Evolutionary conservation across 2,888 invertebrate species (phyloP).

Genomic region (Volucella inanis): DNA sequence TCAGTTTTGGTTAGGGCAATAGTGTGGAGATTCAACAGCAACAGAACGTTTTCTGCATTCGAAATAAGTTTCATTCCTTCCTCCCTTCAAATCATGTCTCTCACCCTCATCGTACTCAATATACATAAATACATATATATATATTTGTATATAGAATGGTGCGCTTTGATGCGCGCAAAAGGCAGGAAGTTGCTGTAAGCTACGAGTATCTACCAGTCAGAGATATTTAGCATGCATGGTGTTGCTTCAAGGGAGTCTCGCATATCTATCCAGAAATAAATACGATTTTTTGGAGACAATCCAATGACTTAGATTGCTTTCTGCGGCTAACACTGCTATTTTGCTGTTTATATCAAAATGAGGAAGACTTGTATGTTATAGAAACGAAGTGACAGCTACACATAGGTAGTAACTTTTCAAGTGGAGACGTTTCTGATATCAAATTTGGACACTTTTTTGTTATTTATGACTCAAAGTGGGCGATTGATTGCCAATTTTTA

Average conservation of each 20-base stretch:
- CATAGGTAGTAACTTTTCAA: too few relatives aligned
- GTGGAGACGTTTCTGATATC: conserved; percentile 19
- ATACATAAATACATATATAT: too few relatives aligned
- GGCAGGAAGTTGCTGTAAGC: conserved; percentile 47
- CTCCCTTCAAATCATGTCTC: neutral
- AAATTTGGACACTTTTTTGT: conserved; percentile 23
- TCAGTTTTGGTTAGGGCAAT: conserved; percentile 44
- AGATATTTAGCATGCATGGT: conserved; percentile 2
- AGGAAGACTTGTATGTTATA: conserved; percentile 34
- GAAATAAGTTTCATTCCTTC: conserved; percentile 43
- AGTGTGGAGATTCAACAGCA: conserved; percentile 17
- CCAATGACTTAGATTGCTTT: conserved; percentile 53
- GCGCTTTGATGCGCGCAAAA: conserved; percentile 14
- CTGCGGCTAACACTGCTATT: neutral
- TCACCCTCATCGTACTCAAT: neutral
- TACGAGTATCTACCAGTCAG: conserved; percentile 22
- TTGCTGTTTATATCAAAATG: conserved; percentile 3
- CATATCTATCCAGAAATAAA: conserved; percentile 61
- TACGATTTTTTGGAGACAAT: conserved; percentile 64
- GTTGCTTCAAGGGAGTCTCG: conserved; percentile 2
- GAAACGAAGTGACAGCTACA: neutral
- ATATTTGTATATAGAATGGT: conserved; percentile 5
- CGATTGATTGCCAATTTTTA: neutral
- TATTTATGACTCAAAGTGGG: conserved; percentile 24
- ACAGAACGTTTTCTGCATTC: conserved; percentile 67